Evolutionary conservation across 2,888 invertebrate genomes (phyloP).

Genomic region (Volucella zonaria): DNA sequence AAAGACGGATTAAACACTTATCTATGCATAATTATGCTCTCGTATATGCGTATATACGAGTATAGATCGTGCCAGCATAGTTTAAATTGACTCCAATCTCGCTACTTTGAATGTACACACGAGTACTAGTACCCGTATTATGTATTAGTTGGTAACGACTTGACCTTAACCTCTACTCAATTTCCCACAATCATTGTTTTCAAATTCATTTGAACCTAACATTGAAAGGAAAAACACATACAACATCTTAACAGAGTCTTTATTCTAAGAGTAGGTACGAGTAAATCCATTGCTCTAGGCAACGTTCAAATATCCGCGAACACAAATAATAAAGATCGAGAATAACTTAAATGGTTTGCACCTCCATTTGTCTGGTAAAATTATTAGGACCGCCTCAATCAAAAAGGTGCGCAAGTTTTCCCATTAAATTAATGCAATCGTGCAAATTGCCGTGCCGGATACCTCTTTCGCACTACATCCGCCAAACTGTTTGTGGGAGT

Average conservation of each 20-base stretch:
- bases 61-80: background rate
- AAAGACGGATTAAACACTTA: too few relatives aligned
- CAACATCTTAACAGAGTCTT: conserved; percentile 33
- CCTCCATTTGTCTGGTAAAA: conserved; percentile 71
- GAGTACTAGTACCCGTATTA: background rate
- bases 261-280: background rate
- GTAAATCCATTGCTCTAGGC: conserved; percentile 10
- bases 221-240: conserved; percentile 39
- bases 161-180: conserved; percentile 58
- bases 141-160: conserved; percentile 58
- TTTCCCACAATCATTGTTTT: conserved; percentile 45
- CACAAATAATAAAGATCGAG: conserved; percentile 71
- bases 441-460: conserved; percentile 65
- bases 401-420: conserved; percentile 69
- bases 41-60: too few relatives aligned
- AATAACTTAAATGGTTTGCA: conserved; percentile 73
- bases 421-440: conserved; percentile 71
- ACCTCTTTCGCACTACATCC: conserved; percentile 59
- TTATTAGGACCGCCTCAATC: conserved; percentile 72
- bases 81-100: background rate
- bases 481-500: conserved; percentile 63
- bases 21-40: too few relatives aligned
- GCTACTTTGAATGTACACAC: background rate
- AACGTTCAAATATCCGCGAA: conserved; percentile 43
- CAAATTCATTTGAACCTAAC: background rate